Percentiles rank a stretch among this genome's conserved stretches.
These are phyloP conservation scores for Thalassophryne amazonica DNA, from an alignment of 2,797 vertebrate species.

Conservation along the genomic window DNA sequence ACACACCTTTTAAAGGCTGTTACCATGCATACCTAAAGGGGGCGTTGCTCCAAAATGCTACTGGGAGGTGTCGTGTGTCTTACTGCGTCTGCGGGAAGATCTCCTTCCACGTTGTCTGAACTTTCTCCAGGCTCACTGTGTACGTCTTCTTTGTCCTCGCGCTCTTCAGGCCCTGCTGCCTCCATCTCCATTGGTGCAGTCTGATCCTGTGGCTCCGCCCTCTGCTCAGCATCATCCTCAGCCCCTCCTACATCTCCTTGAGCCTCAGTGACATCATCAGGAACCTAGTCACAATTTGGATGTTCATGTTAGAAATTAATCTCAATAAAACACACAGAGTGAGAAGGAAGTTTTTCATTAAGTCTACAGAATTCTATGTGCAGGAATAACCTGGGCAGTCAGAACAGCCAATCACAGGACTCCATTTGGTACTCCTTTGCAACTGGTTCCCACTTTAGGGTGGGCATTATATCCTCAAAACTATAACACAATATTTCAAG, in stretches of 20 bases:
- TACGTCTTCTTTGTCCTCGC: slow-evolving; percentile 4
- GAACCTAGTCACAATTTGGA: slow-evolving; percentile 7
- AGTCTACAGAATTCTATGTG: too few species aligned
- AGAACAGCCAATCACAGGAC: too few species aligned
- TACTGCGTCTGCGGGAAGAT: slow-evolving; percentile 29
- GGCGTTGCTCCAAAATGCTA: too few species aligned
- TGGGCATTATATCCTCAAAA: too few species aligned
- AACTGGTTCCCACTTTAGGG: too few species aligned
- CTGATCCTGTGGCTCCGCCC: slow-evolving; percentile 16
- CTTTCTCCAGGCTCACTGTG: slow-evolving; percentile 21
- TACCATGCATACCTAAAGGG: too few species aligned
- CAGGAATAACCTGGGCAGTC: too few species aligned
- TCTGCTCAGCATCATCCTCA: not conserved
- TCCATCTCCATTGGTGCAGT: not conserved
- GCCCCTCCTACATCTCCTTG: slow-evolving; percentile 5
- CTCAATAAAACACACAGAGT: not conserved
- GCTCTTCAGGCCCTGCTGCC: not conserved
- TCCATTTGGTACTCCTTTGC: too few species aligned
- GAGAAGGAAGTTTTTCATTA: too few species aligned
- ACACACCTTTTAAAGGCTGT: not conserved
- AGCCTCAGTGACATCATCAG: not conserved
- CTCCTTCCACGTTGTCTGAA: slow-evolving; percentile 27
- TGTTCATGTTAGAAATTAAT: not conserved
- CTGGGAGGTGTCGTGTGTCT: too few species aligned
- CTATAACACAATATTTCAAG: too few species aligned